Percentiles rank a stretch among this genome's conserved stretches.
These are phyloP conservation scores for Loxodonta africana DNA, from an alignment of 2,113 vertebrate genomes.

Conservation along the genomic window DNA sequence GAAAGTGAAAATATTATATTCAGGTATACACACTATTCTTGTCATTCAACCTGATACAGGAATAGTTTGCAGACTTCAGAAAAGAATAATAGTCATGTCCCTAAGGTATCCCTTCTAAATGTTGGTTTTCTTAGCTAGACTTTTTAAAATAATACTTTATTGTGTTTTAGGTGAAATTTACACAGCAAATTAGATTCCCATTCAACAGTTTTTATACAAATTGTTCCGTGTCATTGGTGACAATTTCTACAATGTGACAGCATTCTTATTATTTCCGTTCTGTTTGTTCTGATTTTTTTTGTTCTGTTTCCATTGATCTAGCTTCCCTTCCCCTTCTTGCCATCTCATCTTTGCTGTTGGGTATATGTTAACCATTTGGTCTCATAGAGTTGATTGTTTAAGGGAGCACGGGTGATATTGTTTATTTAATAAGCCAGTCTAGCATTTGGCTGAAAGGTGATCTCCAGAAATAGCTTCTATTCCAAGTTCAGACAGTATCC, in stretches of 20 bases:
- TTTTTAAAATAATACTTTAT: slow-evolving; percentile 36
- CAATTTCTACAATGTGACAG: not conserved
- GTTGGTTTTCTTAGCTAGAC: not conserved
- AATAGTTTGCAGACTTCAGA: slow-evolving; percentile 29
- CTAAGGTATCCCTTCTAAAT: not conserved
- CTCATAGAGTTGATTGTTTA: not conserved
- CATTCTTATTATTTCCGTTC: not conserved
- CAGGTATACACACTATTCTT: not conserved
- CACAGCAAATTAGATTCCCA: not conserved
- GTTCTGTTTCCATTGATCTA: not conserved
- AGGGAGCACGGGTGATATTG: not conserved
- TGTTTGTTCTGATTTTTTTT: not conserved
- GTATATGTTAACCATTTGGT: not conserved
- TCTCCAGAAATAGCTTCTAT: not conserved
- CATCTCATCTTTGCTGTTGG: not conserved
- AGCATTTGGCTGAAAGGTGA: not conserved
- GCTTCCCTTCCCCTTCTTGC: not conserved
- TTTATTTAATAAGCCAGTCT: not conserved
- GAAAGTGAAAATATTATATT: slow-evolving; percentile 24
- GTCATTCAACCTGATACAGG: not conserved
- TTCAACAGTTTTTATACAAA: not conserved
- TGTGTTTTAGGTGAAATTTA: not conserved
- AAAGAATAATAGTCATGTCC: not conserved
- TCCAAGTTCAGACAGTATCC: not conserved
- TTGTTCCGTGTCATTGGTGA: not conserved